Evolutionary conservation across 2,888 invertebrate species (phyloP).

Genomic region (Amblyteles armatorius): DNA sequence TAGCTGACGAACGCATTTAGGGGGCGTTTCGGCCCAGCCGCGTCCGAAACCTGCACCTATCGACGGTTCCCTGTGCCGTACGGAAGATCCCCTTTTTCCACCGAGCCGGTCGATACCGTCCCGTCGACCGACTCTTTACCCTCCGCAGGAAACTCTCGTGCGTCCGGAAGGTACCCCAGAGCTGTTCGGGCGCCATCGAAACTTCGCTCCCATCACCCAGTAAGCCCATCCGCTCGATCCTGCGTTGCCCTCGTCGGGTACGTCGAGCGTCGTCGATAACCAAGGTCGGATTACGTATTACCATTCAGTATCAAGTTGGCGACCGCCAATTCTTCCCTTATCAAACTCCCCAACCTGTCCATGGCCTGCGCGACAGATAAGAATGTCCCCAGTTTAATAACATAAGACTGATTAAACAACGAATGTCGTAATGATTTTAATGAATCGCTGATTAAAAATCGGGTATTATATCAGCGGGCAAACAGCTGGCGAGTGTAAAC

Average conservation of each 20-base stretch:
- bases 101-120: slow-evolving; percentile 28
- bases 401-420: background rate
- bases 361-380: slow-evolving; percentile 84
- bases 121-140: slow-evolving; percentile 32
- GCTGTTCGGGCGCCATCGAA: background rate
- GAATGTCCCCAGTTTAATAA: slow-evolving; percentile 30
- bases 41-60: background rate
- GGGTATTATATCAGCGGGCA: slow-evolving; percentile 16
- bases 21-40: slow-evolving; percentile 31
- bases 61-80: background rate
- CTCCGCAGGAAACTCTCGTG: slow-evolving; percentile 38
- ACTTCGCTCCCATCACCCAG: slow-evolving; percentile 24
- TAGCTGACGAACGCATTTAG: background rate
- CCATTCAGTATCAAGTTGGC: slow-evolving; percentile 73
- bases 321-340: slow-evolving; percentile 86
- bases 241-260: slow-evolving; percentile 14
- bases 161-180: slow-evolving; percentile 5
- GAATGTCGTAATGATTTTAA: slow-evolving; percentile 10
- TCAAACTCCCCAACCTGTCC: slow-evolving; percentile 87
- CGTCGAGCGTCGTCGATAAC: slow-evolving; percentile 32
- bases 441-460: slow-evolving; percentile 9
- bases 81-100: background rate
- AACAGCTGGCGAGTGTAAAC: slow-evolving; percentile 10
- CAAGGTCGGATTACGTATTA: slow-evolving; percentile 71
- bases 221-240: slow-evolving; percentile 13